Conservation (phyloP, 2,888 invertebrate genomes). For the Biston stratarius region DNA sequence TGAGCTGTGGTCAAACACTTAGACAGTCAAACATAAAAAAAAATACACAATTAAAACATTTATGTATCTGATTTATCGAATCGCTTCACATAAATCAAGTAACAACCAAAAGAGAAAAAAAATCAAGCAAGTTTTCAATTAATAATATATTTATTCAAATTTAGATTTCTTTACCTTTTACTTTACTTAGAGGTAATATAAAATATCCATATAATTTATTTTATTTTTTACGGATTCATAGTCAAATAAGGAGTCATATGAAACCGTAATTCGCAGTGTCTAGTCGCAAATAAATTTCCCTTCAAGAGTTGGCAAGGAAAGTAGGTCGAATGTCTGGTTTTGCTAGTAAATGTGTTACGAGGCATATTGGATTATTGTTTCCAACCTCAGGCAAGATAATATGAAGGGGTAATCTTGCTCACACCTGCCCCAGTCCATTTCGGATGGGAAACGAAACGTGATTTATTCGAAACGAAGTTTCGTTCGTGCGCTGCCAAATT, state of each 20-base stretch:
- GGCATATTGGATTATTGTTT: conserved; percentile 58
- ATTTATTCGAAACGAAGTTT: conserved; percentile 45
- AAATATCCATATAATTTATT: not conserved
- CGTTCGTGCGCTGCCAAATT: conserved; percentile 21
- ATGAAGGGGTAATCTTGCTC: conserved; percentile 39
- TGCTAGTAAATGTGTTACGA: conserved; percentile 51
- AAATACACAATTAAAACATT: no score
- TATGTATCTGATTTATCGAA: no score
- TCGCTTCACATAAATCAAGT: no score
- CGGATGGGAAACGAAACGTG: conserved; percentile 46
- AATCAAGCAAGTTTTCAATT: conserved; percentile 31
- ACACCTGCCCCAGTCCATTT: conserved; percentile 53
- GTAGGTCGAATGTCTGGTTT: conserved; percentile 75
- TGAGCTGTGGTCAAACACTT: no score
- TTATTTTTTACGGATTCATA: conserved; percentile 30
- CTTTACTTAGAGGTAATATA: not conserved
- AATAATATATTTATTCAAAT: conserved; percentile 40
- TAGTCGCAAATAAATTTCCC: conserved; percentile 70
- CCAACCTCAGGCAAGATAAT: conserved; percentile 45
- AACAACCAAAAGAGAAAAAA: not conserved
- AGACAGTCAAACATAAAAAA: no score
- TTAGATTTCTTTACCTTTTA: conserved; percentile 14
- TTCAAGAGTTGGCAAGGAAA: conserved; percentile 75
- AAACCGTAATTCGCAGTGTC: conserved; percentile 53
- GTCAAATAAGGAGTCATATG: conserved; percentile 51